Base-by-base conservation (phyloP, 1,140 invertebrate species). In the Platyscapa corneri region DNA sequence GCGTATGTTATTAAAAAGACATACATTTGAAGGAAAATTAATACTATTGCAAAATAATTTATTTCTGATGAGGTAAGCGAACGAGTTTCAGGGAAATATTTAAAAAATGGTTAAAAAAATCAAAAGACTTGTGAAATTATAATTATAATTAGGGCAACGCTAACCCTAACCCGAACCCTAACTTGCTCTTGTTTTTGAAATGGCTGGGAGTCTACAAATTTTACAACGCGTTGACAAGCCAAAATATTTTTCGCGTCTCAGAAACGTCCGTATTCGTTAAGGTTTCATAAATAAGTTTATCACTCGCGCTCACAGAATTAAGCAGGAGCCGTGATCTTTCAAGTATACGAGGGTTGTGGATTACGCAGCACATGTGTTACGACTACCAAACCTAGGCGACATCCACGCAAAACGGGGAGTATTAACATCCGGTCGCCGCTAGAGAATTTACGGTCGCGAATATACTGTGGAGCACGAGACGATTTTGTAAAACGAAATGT, bases 401-500 rank as follows among this genome's bases (percentile, higher is more conserved):
- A 82, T 84, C 34, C 34, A 53, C 46, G 72, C 53, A 42, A 76
- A 72, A 78, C 79, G 56, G 27, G 88, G 87, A 88, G 89, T 90
- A 92, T 90, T 90, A 91, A 90, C 90, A 92, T 92, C 91, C 91
- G 91, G 90, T 90, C 87, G 87, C 39, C 32, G 60, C 39, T 60
- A 12, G 82, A 88, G 87, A 88, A 92, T 92, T 92, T 91, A 92
- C 89, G 88, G 88, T 89, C 83, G 76, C 74, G 56, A 77, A 86
- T 90, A 87, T 86, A 84, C 87, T 89, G 89, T 88, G 87, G 88
- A 87, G 85, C 88, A 86, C 87, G 86, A 88, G 84, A 87, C 89
- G 90, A 92, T 92, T 92, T 92, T 91, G 91, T 90, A 90, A 92
- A 92, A 91, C 90, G 89, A 90, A 91, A 90, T 89, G 90, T 91